Evolutionary conservation across 2,797 vertebrate species (phyloP).

Genomic region (Acanthurus tractus): DNA sequence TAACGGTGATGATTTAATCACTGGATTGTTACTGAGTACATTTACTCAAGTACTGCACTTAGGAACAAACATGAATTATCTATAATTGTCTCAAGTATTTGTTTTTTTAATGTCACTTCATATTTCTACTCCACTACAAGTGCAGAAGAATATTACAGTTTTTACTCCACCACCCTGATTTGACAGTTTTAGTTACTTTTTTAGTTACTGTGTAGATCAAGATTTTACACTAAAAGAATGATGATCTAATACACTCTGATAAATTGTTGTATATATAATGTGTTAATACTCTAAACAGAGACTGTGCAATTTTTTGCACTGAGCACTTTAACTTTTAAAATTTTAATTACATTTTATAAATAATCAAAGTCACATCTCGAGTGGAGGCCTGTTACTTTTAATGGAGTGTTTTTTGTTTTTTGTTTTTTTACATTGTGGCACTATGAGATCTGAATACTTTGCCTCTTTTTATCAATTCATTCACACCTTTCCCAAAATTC

Average conservation of each 20-base stretch:
- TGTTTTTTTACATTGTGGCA: neutral
- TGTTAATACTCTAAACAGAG: neutral
- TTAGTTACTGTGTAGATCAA: neutral
- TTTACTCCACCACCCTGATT: neutral
- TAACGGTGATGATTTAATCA: too few species aligned
- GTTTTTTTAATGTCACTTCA: too few species aligned
- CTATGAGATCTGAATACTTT: neutral
- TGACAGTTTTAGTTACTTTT: neutral
- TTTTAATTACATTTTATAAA: neutral
- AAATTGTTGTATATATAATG: neutral
- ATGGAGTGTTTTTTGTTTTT: neutral
- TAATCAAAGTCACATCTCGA: slow-evolving; percentile 2
- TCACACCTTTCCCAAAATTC: neutral
- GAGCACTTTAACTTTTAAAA: neutral
- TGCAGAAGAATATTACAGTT: neutral
- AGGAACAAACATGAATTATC: neutral
- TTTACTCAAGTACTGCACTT: neutral
- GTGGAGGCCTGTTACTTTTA: neutral
- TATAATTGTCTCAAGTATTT: neutral
- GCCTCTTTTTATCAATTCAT: neutral
- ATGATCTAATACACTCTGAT: neutral
- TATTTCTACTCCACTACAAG: neutral
- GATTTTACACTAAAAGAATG: neutral
- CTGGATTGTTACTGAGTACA: neutral
- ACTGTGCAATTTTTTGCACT: neutral